Conservation (phyloP, 2,888 invertebrate species). For the Teleogryllus oceanicus region DNA sequence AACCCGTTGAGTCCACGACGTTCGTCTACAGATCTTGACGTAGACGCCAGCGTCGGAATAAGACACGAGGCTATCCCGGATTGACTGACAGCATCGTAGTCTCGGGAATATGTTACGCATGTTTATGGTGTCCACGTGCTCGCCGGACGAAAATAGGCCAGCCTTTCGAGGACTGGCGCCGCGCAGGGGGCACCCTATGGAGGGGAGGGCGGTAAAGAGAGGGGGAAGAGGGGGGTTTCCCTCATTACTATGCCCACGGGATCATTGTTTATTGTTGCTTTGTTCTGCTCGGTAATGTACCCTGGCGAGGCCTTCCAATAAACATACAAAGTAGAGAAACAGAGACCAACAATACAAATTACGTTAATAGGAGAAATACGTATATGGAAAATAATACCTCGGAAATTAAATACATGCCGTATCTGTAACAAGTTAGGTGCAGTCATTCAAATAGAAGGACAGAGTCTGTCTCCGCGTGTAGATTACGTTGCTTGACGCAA, state of each 20-base stretch:
- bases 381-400: no score
- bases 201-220: no score
- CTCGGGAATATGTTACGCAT: not conserved
- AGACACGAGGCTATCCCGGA: not conserved
- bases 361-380: not conserved
- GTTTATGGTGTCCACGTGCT: constrained; percentile 6
- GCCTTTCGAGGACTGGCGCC: not conserved
- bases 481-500: no score
- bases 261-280: constrained; percentile 18
- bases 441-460: no score
- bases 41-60: not conserved
- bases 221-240: no score
- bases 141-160: not conserved
- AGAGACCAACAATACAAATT: not conserved
- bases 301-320: constrained; percentile 4
- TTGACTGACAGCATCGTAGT: not conserved
- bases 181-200: no score
- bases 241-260: constrained; percentile 4
- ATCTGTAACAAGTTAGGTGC: no score
- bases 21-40: not conserved
- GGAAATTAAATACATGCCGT: no score
- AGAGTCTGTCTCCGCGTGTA: no score
- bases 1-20: not conserved
- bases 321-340: constrained; percentile 6
- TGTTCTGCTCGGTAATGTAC: constrained; percentile 3